These are phyloP conservation scores for Tetragonula carbonaria DNA, from an alignment of 2,888 invertebrate species.

Conservation along the genomic window DNA sequence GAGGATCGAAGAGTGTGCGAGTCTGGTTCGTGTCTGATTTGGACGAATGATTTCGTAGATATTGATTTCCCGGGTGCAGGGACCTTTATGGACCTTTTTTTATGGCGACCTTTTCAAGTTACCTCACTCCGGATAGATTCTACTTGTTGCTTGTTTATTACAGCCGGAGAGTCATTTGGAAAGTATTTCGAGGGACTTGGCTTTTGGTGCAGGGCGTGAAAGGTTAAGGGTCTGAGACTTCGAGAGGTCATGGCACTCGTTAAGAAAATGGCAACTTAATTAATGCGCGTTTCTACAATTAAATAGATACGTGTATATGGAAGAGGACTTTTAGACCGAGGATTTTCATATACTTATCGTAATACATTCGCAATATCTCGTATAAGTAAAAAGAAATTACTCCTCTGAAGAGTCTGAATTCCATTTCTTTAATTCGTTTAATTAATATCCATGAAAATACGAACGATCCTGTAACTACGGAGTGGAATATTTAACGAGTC, in stretches of 20 bases:
- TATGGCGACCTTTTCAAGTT: background rate
- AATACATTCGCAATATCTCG: too few species aligned
- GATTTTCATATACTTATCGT: too few species aligned
- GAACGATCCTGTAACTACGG: too few species aligned
- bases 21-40: background rate
- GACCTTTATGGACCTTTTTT: background rate
- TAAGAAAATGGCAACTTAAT: background rate
- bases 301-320: too few species aligned
- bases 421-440: too few species aligned
- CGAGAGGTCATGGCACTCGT: background rate
- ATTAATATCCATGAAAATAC: too few species aligned
- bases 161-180: background rate
- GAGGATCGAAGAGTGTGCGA: background rate
- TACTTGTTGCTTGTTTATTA: constrained; percentile 4
- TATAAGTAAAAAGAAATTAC: too few species aligned
- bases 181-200: background rate
- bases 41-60: constrained; percentile 27
- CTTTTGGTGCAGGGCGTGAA: background rate
- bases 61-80: constrained; percentile 25
- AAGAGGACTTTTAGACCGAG: too few species aligned
- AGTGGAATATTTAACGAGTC: too few species aligned
- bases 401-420: too few species aligned
- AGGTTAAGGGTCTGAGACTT: background rate
- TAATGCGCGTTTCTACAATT: background rate
- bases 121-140: background rate